A percentile compares a stretch with the other conserved stretches of the same genome.
These are phyloP conservation scores for Clarias pachynema DNA, from an alignment of 2,797 vertebrate species.

Conservation along the genomic window DNA sequence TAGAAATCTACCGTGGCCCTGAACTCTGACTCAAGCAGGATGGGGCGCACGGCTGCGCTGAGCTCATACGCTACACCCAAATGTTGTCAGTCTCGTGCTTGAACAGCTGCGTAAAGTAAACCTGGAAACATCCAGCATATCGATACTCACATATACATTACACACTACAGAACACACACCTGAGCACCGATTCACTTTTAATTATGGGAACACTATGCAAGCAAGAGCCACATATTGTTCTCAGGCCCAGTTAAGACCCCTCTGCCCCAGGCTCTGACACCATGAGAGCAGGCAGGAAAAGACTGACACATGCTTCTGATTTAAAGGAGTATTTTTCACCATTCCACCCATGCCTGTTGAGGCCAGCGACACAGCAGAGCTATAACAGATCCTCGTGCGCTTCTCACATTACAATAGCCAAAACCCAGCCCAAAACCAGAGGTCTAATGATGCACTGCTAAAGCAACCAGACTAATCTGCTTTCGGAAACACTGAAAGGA, in stretches of 20 bases:
- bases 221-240: constrained; percentile 18
- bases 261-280: constrained; percentile 25
- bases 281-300: constrained; percentile 28
- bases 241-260: constrained; percentile 1
- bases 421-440: constrained; percentile 9
- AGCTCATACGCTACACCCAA: constrained; percentile 12
- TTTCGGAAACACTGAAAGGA: not conserved
- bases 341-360: constrained; percentile 38
- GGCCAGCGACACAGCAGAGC: constrained; percentile 16
- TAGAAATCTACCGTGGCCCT: not conserved
- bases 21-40: not conserved
- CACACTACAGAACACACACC: constrained; percentile 2
- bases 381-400: constrained; percentile 1
- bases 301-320: constrained; percentile 48
- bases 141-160: not conserved
- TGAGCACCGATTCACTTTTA: not conserved
- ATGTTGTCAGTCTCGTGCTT: constrained; percentile 20
- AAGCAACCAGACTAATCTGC: not conserved
- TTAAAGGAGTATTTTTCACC: constrained; percentile 33
- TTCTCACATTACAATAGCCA: constrained; percentile 33
- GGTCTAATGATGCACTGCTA: not conserved
- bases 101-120: constrained; percentile 40
- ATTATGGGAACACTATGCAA: not conserved
- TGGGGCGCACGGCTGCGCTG: not conserved
- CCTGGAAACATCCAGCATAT: not conserved